Evolutionary conservation across 2,113 vertebrate genomes (phyloP).

Genomic region (Balaenoptera acutorostrata): DNA sequence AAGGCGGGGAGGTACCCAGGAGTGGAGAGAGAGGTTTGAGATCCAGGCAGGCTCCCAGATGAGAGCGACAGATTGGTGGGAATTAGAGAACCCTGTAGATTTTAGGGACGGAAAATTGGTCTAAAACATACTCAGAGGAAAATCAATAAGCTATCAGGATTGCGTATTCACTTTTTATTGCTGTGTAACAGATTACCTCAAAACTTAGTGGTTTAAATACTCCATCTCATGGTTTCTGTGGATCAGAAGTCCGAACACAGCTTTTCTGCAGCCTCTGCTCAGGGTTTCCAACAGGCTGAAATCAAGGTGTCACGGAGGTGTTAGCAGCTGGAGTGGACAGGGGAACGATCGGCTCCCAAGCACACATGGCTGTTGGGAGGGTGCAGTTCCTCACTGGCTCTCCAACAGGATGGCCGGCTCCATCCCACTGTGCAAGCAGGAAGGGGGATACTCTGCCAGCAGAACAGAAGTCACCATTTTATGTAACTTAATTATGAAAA

Average conservation of each 20-base stretch:
- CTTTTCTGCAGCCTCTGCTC: too few species aligned
- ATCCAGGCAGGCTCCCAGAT: neutral
- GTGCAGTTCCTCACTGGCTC: neutral
- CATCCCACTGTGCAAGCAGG: accelerated
- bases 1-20: accelerated
- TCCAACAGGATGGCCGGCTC: accelerated
- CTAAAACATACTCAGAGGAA: neutral
- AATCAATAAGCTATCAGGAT: accelerated
- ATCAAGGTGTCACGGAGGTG: accelerated
- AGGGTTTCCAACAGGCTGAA: neutral
- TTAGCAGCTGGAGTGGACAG: accelerated
- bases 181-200: accelerated
- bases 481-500: neutral
- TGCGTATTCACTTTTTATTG: accelerated
- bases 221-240: neutral
- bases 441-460: neutral
- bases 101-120: neutral
- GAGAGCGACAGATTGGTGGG: neutral
- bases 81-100: neutral
- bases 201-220: neutral
- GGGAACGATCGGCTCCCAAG: neutral
- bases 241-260: neutral
- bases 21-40: neutral
- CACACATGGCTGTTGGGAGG: too few species aligned
- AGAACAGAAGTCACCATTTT: accelerated